Conservation (phyloP, 2,797 vertebrate genomes). For the Rhinoraja longicauda region DNA sequence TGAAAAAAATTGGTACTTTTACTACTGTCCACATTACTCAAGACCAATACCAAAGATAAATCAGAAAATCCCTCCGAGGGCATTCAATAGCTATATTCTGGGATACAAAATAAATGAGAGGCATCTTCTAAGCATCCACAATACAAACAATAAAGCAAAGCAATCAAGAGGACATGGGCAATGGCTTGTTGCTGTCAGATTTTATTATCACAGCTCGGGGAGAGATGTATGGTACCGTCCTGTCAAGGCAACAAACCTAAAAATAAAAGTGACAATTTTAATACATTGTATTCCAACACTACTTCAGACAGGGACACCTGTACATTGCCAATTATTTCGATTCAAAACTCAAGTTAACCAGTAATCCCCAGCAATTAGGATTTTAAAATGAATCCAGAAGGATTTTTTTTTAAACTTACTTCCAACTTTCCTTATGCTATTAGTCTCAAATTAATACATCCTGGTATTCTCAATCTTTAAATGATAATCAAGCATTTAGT, state of each 20-base stretch:
- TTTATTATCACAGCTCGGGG: background rate
- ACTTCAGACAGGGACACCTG: background rate
- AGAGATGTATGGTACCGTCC: background rate
- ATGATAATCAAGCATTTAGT: too few species aligned
- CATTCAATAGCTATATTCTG: background rate
- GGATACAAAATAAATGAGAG: slow-evolving; percentile 1
- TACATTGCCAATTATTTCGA: slow-evolving; percentile 29
- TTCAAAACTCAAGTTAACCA: slow-evolving; percentile 29
- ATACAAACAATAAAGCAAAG: slow-evolving; percentile 14
- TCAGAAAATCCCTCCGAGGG: background rate
- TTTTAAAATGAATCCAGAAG: background rate
- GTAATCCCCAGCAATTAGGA: background rate
- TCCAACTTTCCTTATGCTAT: background rate
- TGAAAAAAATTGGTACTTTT: background rate
- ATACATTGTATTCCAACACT: background rate
- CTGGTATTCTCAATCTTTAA: background rate
- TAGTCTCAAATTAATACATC: background rate
- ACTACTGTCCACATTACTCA: background rate
- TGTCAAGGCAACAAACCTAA: background rate
- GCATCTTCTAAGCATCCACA: background rate
- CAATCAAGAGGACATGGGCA: background rate
- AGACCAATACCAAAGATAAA: background rate
- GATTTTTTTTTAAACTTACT: background rate
- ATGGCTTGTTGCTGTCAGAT: slow-evolving; percentile 9
- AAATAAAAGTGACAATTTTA: slow-evolving; percentile 32